Conservation (phyloP, 2,797 vertebrate genomes). For the Enteromius unitaeniatus region DNA sequence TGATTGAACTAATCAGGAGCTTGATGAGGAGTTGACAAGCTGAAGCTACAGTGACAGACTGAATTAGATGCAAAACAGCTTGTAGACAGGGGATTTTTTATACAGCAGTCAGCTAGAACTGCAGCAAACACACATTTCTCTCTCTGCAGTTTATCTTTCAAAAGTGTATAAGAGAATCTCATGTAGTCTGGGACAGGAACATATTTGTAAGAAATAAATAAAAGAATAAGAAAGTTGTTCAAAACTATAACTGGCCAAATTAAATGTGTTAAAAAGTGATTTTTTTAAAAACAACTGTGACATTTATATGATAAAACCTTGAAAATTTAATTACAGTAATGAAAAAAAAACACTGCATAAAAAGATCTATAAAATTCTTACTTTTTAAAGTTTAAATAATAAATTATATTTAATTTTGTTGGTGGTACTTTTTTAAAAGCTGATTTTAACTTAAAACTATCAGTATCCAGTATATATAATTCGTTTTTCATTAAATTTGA, state of each 20-base stretch:
- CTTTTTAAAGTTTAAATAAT: not conserved
- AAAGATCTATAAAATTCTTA: not conserved
- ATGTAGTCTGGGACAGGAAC: too few species aligned
- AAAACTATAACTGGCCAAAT: not conserved
- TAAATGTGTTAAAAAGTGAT: not conserved
- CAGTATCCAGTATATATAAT: not conserved
- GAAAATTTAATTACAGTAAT: not conserved
- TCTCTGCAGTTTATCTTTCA: not conserved
- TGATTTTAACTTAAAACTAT: not conserved
- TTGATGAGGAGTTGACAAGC: constrained; percentile 44
- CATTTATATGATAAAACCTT: not conserved
- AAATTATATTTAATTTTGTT: not conserved
- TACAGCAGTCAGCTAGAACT: not conserved
- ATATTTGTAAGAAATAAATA: not conserved
- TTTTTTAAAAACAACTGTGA: not conserved
- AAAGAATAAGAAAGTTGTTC: not conserved
- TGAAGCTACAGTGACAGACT: constrained; percentile 39
- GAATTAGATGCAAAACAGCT: constrained; percentile 39
- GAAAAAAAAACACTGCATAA: not conserved
- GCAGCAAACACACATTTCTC: not conserved
- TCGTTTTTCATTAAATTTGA: not conserved
- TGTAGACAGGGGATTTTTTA: constrained; percentile 3
- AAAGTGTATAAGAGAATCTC: not conserved
- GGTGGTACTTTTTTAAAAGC: not conserved
- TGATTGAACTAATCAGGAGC: constrained; percentile 50